Percentiles rank a stretch among this genome's conserved stretches.
Conservation (phyloP, 1,140 invertebrate species). For the Bombyx mandarina region DNA sequence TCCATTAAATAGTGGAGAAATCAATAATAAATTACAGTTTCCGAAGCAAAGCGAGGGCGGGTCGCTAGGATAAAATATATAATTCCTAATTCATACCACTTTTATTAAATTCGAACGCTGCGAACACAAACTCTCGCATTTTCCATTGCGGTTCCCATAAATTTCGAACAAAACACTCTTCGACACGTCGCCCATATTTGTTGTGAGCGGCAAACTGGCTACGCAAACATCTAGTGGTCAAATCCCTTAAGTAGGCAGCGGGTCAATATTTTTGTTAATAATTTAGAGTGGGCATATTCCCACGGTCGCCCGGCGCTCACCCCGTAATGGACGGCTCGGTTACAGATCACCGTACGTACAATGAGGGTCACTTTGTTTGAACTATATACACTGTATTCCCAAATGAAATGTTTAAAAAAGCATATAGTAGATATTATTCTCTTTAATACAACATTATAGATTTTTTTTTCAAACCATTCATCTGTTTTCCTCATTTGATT, state of each 20-base stretch:
- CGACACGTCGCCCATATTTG: conserved; percentile 35
- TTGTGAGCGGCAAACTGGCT: conserved; percentile 52
- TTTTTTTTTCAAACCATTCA: too few species aligned
- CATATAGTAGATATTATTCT: too few species aligned
- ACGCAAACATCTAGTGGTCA: conserved; percentile 56
- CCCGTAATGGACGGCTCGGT: conserved; percentile 39
- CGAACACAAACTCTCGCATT: too few species aligned
- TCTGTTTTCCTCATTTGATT: too few species aligned
- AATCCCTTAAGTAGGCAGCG: conserved; percentile 65
- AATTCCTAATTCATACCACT: too few species aligned
- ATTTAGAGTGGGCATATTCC: conserved; percentile 55
- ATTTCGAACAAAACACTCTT: conserved; percentile 39
- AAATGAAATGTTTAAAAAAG: too few species aligned
- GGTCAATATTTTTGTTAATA: conserved; percentile 68
- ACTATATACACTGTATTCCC: not conserved
- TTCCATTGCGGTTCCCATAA: conserved; percentile 37
- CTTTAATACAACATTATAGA: too few species aligned
- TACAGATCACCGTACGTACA: conserved; percentile 48
- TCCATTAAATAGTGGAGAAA: too few species aligned
- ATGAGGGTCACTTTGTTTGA: conserved; percentile 9
- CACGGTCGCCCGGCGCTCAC: conserved; percentile 27
- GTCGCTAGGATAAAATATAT: too few species aligned
- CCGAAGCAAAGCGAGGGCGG: too few species aligned
- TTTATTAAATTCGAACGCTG: too few species aligned
- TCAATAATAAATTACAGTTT: too few species aligned